Conservation (phyloP, 2,888 invertebrate genomes). For the Atrina japonica region DNA sequence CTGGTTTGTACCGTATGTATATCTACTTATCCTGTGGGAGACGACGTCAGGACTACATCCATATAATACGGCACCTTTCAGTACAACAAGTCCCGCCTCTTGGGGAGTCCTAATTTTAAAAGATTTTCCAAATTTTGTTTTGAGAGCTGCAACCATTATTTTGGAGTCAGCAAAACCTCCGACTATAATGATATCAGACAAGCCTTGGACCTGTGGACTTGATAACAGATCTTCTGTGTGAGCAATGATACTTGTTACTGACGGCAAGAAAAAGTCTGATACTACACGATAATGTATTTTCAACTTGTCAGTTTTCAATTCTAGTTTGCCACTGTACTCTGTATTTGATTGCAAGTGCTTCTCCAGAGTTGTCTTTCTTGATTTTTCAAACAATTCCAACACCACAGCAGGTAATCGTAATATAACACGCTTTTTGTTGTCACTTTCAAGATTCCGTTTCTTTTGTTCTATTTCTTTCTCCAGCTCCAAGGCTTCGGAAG, state of each 20-base stretch:
- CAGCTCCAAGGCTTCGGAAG: constrained; percentile 23
- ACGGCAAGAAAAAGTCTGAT: constrained; percentile 17
- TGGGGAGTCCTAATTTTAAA: constrained; percentile 18
- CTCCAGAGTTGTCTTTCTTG: not conserved
- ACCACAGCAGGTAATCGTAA: constrained; percentile 21
- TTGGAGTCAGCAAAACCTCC: constrained; percentile 42
- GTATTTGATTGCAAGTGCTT: not conserved
- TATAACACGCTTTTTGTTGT: constrained; percentile 1
- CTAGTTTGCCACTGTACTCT: not conserved
- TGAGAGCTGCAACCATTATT: constrained; percentile 20
- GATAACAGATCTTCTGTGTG: constrained; percentile 24
- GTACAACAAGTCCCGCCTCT: constrained; percentile 36
- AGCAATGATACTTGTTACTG: constrained; percentile 23
- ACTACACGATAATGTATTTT: constrained; percentile 1
- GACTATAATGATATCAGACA: constrained; percentile 34
- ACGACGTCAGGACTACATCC: constrained; percentile 52
- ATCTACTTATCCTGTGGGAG: constrained; percentile 46
- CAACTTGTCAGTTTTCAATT: constrained; percentile 28
- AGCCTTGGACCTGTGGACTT: not conserved
- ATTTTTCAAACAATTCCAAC: constrained; percentile 18
- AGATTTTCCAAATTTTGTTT: constrained; percentile 8
- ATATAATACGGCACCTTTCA: constrained; percentile 49
- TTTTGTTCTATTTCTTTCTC: constrained; percentile 33
- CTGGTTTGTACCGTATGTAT: constrained; percentile 50
- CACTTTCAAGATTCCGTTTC: constrained; percentile 26